Conservation (phyloP, 2,113 vertebrate species). For the Suricata suricatta region DNA sequence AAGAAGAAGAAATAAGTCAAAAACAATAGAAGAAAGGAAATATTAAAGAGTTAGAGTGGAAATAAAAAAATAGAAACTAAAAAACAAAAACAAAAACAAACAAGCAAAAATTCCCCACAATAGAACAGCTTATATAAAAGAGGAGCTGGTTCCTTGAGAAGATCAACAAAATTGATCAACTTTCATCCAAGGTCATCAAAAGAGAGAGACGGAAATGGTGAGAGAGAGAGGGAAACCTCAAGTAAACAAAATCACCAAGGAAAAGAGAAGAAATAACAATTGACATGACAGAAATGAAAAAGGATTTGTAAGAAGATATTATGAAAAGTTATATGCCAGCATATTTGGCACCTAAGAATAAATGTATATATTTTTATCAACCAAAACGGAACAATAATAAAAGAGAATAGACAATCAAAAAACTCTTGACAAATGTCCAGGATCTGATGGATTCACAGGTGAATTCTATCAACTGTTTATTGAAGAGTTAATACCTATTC, state of each 20-base stretch:
- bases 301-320: not conserved
- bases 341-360: not conserved
- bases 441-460: not conserved
- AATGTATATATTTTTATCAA: not conserved
- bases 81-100: not conserved
- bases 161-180: not conserved
- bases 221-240: not conserved
- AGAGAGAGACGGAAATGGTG: not conserved
- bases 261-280: not conserved
- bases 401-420: not conserved
- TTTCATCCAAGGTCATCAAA: not conserved
- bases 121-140: not conserved
- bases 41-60: not conserved
- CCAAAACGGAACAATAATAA: not conserved
- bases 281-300: not conserved
- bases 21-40: not conserved
- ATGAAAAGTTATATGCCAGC: not conserved
- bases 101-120: not conserved
- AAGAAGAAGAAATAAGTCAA: not conserved
- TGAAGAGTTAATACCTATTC: not conserved
- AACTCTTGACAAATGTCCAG: not conserved
- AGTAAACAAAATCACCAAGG: not conserved
- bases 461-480: not conserved
- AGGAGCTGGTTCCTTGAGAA: not conserved
- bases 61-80: not conserved